These are phyloP conservation scores for Epinephelus awoara DNA, from an alignment of 2,797 vertebrate genomes.

Conservation along the genomic window DNA sequence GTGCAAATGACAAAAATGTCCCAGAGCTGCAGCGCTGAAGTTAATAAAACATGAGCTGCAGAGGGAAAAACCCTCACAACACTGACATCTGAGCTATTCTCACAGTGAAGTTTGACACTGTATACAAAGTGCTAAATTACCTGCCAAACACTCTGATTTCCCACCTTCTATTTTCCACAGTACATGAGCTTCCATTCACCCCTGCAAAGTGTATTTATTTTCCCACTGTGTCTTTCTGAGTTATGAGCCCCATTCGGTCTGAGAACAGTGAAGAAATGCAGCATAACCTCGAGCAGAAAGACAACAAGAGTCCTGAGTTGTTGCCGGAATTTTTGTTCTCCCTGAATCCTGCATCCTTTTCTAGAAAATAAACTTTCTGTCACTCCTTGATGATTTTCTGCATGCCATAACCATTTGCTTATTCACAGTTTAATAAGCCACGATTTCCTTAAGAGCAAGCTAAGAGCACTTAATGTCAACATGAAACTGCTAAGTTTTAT, in stretches of 20 bases:
- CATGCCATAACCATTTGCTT: conserved; percentile 47
- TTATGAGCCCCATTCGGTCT: conserved; percentile 57
- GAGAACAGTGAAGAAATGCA: conserved; percentile 60
- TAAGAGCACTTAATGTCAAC: conserved; percentile 71
- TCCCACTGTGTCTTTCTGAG: conserved; percentile 69
- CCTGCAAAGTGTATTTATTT: conserved; percentile 73
- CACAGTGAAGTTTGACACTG: conserved; percentile 70
- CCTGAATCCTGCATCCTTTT: conserved; percentile 34
- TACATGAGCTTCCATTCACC: conserved; percentile 69
- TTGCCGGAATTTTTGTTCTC: conserved; percentile 36
- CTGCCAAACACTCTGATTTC: conserved; percentile 73
- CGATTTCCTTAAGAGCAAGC: conserved; percentile 59
- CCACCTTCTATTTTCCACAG: conserved; percentile 63
- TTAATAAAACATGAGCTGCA: conserved; percentile 67
- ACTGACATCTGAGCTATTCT: conserved; percentile 62
- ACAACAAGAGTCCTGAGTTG: conserved; percentile 40
- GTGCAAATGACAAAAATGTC: conserved; percentile 50
- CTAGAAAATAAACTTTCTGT: conserved; percentile 11
- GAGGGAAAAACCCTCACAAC: conserved; percentile 45
- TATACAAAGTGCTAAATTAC: conserved; percentile 81
- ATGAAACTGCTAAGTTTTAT: conserved; percentile 42
- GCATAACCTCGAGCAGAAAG: conserved; percentile 60
- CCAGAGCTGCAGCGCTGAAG: conserved; percentile 43
- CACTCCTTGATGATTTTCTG: conserved; percentile 39
- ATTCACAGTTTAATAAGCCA: conserved; percentile 60